A percentile compares a stretch with the other conserved stretches of the same genome.
phyloP scores from a whole-genome alignment of 2,113 vertebrate species.

The Petromus typicus region DNA sequence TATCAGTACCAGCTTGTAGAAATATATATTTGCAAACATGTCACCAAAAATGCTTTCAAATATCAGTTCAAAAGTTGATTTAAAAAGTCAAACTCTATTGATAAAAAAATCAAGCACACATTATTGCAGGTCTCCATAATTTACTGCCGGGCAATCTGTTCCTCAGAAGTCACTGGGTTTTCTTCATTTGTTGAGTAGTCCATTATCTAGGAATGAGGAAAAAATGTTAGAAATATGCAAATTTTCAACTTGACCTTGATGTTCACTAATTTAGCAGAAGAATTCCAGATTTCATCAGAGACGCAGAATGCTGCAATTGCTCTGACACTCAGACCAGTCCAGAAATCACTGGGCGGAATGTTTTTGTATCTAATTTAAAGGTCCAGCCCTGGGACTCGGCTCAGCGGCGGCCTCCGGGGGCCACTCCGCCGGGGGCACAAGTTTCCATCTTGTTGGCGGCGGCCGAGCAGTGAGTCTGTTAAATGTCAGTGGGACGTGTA shows the following conservation, averaged over 20 bases:
- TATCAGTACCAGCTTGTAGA: conserved; percentile 82
- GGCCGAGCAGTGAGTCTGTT: background rate
- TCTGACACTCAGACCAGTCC: background rate
- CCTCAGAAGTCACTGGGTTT: conserved; percentile 74
- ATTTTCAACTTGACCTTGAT: conserved; percentile 31
- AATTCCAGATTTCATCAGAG: background rate
- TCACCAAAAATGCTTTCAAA: conserved; percentile 73
- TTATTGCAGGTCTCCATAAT: conserved; percentile 57
- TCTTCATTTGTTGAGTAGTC: conserved; percentile 87
- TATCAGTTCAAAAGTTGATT: conserved; percentile 77
- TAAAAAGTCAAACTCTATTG: conserved; percentile 69
- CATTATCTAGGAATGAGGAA: conserved; percentile 84
- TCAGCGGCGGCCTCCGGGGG: background rate
- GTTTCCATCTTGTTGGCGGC: background rate
- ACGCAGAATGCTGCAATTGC: background rate
- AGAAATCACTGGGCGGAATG: background rate
- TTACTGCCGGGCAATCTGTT: conserved; percentile 82
- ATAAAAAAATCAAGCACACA: conserved; percentile 72
- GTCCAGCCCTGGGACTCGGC: background rate
- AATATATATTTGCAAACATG: conserved; percentile 82
- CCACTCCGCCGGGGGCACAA: background rate
- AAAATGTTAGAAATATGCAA: conserved; percentile 54
- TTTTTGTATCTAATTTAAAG: background rate
- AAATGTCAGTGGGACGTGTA: background rate
- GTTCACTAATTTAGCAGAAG: conserved; percentile 25